These are phyloP conservation scores for Tridacna crocea DNA, from an alignment of 2,888 invertebrate species.

Conservation along the genomic window DNA sequence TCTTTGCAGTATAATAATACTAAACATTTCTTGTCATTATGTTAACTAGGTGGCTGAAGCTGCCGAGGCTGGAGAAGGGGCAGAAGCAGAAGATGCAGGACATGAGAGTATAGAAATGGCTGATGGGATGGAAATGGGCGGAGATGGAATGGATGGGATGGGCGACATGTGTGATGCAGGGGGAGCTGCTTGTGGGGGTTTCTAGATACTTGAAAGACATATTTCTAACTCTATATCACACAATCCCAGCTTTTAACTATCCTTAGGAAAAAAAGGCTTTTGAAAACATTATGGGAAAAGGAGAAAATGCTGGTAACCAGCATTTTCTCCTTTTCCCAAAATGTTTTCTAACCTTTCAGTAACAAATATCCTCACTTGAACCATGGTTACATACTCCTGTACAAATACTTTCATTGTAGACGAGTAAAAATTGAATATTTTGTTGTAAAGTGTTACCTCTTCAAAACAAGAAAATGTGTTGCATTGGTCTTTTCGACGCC, in stretches of 20 bases:
- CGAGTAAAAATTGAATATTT: no score
- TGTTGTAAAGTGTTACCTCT: no score
- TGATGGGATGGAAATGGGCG: conserved; percentile 32
- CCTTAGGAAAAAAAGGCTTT: background rate
- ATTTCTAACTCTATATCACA: no score
- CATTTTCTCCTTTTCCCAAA: background rate
- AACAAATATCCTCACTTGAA: no score
- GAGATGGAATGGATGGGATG: conserved; percentile 48
- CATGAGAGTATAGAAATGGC: conserved; percentile 36
- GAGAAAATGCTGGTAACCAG: background rate
- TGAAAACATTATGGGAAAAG: background rate
- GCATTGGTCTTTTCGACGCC: no score
- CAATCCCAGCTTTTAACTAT: no score
- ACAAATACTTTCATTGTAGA: no score
- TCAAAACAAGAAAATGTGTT: no score
- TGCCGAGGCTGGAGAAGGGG: conserved; percentile 50
- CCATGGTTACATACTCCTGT: no score
- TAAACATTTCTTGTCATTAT: conserved; percentile 7
- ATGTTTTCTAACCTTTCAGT: background rate
- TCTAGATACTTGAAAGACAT: conserved; percentile 20
- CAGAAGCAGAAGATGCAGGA: conserved; percentile 53
- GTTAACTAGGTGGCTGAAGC: conserved; percentile 55
- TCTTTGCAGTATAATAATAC: no score
- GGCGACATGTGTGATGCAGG: conserved; percentile 58
- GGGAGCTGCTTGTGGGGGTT: conserved; percentile 65